Base-by-base conservation (phyloP, 2,113 vertebrate species). In the Gobiocypris rarus region DNA sequence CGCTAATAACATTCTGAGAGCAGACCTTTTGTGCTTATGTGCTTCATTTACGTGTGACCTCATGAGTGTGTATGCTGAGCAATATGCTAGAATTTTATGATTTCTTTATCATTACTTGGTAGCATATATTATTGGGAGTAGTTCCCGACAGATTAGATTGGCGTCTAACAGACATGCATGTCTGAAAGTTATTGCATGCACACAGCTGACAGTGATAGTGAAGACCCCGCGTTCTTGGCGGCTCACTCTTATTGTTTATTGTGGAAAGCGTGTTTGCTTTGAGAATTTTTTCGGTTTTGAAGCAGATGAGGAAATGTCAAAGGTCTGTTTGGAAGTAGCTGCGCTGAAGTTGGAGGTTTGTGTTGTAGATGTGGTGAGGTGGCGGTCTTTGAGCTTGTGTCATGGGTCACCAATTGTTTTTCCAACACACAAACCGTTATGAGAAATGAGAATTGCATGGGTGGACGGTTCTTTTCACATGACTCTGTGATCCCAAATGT, bases 371-470 rank as follows among this genome's bases (percentile, higher is more conserved):
- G 71, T 31, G 59, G 9, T 52, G 54, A 61, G 6, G 71, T 48
- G 59, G 8, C 14, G 38, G 38, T 73, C 19, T 73, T 73, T 73
- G 22, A 73, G 69, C 10, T 45, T 43, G 54, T 86, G 89, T 91
- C 89, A 90, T 26, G 22, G 75, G 34, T 78, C 56, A 63, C 76
- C 41, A 73, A 14, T 45, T 71, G 69, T 71, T 71, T 71, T 71
- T 71, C 41, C 69, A 71, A 71, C 69, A 45, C 69, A 71, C 41
- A 78, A 87, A 87, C 88, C 76, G 85, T 92, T 91, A 87, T 89
- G 87, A 91, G 88, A 90, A 86, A 83, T 91, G 91, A 90, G 89
- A 92, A 91, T 85, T 86, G 87, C 89, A 91, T 90, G 88, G 90
- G 89, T 13, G 86, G 88, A 89, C 82, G 82, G 83, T 63, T 85